Percentiles rank a stretch among this genome's conserved stretches.
Evolutionary conservation across 30 jellyfish, hydroid and myxozoan species (phyloP).

Genomic region (Nemopilema nomurai): DNA sequence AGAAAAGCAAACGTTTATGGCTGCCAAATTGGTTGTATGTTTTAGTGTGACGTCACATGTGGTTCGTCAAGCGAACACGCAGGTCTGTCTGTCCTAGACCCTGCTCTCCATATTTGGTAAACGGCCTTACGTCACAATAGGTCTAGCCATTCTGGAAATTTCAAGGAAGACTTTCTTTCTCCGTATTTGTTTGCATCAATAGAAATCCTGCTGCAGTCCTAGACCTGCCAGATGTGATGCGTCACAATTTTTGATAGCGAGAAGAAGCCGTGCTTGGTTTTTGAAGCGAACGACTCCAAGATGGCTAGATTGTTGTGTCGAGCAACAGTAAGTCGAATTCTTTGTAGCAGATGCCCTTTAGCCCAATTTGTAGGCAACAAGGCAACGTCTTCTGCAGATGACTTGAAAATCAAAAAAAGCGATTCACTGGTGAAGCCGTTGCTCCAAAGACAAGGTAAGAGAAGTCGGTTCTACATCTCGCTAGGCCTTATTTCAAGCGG

Average conservation of each 20-base stretch:
- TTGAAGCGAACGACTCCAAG: background rate
- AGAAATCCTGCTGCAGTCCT: background rate
- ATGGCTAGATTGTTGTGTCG: slow-evolving; percentile 47
- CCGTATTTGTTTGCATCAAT: background rate
- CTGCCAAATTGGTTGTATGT: too few species aligned
- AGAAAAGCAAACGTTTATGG: too few species aligned
- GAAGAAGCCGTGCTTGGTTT: too few species aligned
- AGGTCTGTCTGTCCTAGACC: background rate
- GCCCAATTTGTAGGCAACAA: slow-evolving; percentile 9
- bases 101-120: background rate
- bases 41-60: too few species aligned
- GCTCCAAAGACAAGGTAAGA: slow-evolving; percentile 61
- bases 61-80: too few species aligned
- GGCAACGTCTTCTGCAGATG: slow-evolving; percentile 24
- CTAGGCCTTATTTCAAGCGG: too few species aligned
- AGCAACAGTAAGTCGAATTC: slow-evolving; percentile 26
- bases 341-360: slow-evolving; percentile 19
- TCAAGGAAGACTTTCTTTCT: background rate
- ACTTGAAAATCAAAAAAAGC: slow-evolving; percentile 11
- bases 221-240: background rate
- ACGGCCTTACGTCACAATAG: background rate
- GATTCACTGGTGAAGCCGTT: slow-evolving; percentile 62
- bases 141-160: background rate
- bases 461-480: too few species aligned
- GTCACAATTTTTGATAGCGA: background rate